Base-by-base conservation (phyloP, 2,888 invertebrate species). In the Dermolepida albohirtum region DNA sequence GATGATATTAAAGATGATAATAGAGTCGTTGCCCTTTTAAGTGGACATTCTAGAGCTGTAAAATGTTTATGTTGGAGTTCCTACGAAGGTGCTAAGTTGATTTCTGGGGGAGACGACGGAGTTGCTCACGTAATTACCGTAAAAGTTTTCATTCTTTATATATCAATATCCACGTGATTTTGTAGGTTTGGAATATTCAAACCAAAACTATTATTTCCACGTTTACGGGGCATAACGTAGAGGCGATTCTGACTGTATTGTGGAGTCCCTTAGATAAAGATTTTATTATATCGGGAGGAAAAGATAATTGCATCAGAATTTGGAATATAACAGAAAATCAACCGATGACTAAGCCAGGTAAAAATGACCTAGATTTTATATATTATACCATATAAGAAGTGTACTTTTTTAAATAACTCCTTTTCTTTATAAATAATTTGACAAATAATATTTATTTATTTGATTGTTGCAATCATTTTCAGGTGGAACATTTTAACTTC, bases 91-190 rank as follows among this genome's bases (percentile, higher is more conserved):
- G 75, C 76, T 39, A 72, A 72, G 52, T 82, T 95, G 50, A 86
- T 90, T 5, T 89, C 92, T 2, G 89, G 89, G 0, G 90, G 92
- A 1, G 90, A 89, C 70, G 93, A 94, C 79, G 83, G 85, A 22
- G 88, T 89, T 34, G 89, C 89, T 22, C 87, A 91, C 83, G 92
- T 93, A 82, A 80, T 27, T 73, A 71, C n/a, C 4, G 27, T 44
- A 50, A 22, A 10, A 8, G 8, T 22, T n/a, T 50, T 2, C n/a
- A n/a, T 51, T 10, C n/a, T 8, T 11, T 2, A n/a, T 2, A 4
- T 22, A 12, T n/a, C 1, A 10, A 22, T 12, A 12, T 17, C 10
- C 22, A n/a, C 10, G 10, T 49, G 8, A 22, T 49, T 10, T 22
- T 27, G 54, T 73, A 90, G 89, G 86, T 91, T 12, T 91, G 90